Evolutionary conservation across 2,113 vertebrate genomes (phyloP).

Genomic region (Cyanocitta stelleri): DNA sequence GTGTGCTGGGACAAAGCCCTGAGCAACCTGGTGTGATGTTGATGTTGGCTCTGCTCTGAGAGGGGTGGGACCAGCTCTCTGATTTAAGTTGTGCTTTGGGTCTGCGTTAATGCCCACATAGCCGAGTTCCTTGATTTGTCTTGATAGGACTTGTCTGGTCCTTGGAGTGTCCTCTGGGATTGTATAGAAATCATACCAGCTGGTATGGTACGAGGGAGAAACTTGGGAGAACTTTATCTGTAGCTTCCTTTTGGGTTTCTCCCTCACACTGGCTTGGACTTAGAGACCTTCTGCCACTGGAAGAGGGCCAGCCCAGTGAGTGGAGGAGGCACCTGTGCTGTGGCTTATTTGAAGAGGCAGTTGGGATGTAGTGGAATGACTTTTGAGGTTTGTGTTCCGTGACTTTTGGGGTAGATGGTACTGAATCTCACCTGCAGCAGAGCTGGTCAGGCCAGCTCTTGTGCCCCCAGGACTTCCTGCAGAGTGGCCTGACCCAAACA

Average conservation of each 20-base stretch:
- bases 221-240: not conserved
- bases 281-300: not conserved
- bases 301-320: not conserved
- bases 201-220: not conserved
- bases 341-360: not conserved
- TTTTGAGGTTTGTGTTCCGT: not conserved
- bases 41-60: not conserved
- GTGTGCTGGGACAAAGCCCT: not conserved
- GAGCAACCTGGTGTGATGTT: not conserved
- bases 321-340: not conserved
- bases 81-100: not conserved
- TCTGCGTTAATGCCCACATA: not conserved
- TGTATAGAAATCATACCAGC: not conserved
- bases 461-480: not conserved
- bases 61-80: not conserved
- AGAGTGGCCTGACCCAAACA: not conserved
- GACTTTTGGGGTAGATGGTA: not conserved
- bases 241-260: not conserved
- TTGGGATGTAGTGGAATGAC: not conserved
- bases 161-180: not conserved
- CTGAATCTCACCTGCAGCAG: not conserved
- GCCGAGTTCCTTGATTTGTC: not conserved
- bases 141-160: not conserved
- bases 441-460: not conserved
- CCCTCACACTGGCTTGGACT: not conserved